These are phyloP conservation scores for Orthosia gothica DNA, from an alignment of 2,888 invertebrate genomes.

Conservation along the genomic window DNA sequence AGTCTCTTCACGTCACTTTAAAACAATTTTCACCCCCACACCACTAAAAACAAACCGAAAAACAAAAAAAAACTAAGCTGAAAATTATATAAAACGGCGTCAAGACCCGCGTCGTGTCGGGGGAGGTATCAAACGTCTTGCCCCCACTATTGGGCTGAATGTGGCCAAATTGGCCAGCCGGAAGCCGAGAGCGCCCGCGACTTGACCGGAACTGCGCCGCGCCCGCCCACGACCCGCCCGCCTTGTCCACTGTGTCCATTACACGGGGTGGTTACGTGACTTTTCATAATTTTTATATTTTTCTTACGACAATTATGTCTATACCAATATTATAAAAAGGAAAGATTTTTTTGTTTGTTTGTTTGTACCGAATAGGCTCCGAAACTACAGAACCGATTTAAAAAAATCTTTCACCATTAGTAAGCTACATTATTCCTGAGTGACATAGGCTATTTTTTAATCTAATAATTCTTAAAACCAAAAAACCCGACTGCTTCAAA, in stretches of 20 bases:
- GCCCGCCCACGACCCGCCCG: slow-evolving; percentile 82
- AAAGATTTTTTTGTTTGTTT: too few relatives aligned
- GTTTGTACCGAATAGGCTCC: too few relatives aligned
- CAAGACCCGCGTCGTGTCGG: slow-evolving; percentile 49
- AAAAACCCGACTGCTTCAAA: too few relatives aligned
- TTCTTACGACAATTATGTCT: too few relatives aligned
- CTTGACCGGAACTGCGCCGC: slow-evolving; percentile 89
- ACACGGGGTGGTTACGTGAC: neutral
- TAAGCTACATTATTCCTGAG: too few relatives aligned
- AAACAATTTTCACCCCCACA: neutral
- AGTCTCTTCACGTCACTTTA: neutral
- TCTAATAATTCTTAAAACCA: too few relatives aligned
- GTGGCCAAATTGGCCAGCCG: slow-evolving; percentile 90
- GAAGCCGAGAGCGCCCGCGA: slow-evolving; percentile 89
- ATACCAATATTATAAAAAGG: too few relatives aligned
- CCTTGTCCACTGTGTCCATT: slow-evolving; percentile 80
- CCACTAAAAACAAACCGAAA: neutral
- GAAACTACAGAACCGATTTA: too few relatives aligned
- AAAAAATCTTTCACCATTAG: too few relatives aligned
- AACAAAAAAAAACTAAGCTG: slow-evolving; percentile 1
- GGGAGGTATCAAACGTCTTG: slow-evolving; percentile 84
- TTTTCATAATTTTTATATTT: too few relatives aligned
- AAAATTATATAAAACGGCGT: slow-evolving; percentile 40
- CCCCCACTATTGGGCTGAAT: slow-evolving; percentile 83
- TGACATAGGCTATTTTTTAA: too few relatives aligned